Conservation (phyloP, 1,140 invertebrate species). For the Choristoneura fumiferana region DNA sequence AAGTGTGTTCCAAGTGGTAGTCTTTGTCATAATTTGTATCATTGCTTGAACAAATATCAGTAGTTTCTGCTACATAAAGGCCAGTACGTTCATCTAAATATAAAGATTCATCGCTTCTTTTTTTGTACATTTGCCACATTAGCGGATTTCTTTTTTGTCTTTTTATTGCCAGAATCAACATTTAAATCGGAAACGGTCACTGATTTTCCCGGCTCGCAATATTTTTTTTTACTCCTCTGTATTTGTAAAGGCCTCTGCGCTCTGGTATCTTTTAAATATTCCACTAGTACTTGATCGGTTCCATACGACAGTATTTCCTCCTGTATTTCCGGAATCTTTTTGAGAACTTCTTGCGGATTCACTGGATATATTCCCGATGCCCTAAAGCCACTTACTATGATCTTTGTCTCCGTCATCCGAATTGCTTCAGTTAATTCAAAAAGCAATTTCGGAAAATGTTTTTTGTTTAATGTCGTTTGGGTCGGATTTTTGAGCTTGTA, state of each 20-base stretch:
- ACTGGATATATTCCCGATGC: conserved; percentile 47
- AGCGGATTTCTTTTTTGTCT: too few relatives aligned
- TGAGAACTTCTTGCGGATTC: conserved; percentile 40
- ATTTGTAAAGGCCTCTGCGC: conserved; percentile 21
- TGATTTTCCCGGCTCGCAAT: conserved; percentile 20
- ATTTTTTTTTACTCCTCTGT: conserved; percentile 22
- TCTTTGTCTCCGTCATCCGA: conserved; percentile 24
- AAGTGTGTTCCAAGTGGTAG: too few relatives aligned
- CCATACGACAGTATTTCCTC: conserved; percentile 6
- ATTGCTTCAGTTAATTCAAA: conserved; percentile 18
- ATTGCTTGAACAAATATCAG: too few relatives aligned
- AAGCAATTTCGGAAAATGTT: conserved; percentile 22
- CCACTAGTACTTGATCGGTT: conserved; percentile 21
- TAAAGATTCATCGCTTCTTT: too few relatives aligned
- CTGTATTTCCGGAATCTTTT: conserved; percentile 30
- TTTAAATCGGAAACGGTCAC: too few relatives aligned
- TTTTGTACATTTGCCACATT: too few relatives aligned
- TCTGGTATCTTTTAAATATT: conserved; percentile 25
- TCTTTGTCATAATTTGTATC: too few relatives aligned
- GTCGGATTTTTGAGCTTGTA: conserved; percentile 21
- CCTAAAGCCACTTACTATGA: conserved; percentile 38
- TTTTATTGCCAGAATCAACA: too few relatives aligned
- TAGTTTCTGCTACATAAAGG: too few relatives aligned
- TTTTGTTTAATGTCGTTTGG: conserved; percentile 25
- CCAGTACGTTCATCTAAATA: too few relatives aligned